Base-by-base conservation (phyloP, 2,113 vertebrate species). In the Pagrus major region DNA sequence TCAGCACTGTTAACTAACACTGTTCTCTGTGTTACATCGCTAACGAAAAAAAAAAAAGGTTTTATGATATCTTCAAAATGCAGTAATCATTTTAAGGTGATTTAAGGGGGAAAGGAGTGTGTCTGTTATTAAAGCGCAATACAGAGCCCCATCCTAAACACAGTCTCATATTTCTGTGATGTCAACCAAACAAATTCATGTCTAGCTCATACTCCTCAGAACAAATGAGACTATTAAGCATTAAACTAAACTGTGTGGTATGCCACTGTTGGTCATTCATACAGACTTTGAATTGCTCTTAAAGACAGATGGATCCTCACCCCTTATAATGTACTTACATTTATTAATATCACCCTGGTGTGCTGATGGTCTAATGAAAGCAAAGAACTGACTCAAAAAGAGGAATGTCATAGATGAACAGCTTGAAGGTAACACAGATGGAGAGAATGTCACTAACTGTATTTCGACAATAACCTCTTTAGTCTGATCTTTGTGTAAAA, bases 1-100 rank as follows among this genome's bases (percentile, higher is more conserved):
- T 84, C 56, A 86, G 85, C 81, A 92, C 91, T 92, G 92, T 94
- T 92, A 83, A 77, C 70, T 59, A 69, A 74, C 81, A 59, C 71
- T 79, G 65, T 68, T 61, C 21, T 85, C 23, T 71, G 64, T 75
- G 64, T 73, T 56, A 15, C 60, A 47, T 71, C 80, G 88, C 87
- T 86, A 83, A 87, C 85, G 60, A 27, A 60, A 46, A 68, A 64
- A 56, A 46, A 21, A n/a, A n/a, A n/a, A n/a, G n/a, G n/a, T n/a
- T n/a, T n/a, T 33, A 33, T 21, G 23, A 66, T 41, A 29, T 39
- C 55, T 71, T 64, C 47, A n/a, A 64, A 71, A 11, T 39, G 14
- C 39, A 3, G 71, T 42, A 0, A 12, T 54, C 37, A 70, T 54
- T 69, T 33, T n/a, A 54, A 27, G 8, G 6, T 42, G 69, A 25